Evolutionary conservation across 2,113 vertebrate species (phyloP).

Genomic region (Ramphastos sulfuratus): DNA sequence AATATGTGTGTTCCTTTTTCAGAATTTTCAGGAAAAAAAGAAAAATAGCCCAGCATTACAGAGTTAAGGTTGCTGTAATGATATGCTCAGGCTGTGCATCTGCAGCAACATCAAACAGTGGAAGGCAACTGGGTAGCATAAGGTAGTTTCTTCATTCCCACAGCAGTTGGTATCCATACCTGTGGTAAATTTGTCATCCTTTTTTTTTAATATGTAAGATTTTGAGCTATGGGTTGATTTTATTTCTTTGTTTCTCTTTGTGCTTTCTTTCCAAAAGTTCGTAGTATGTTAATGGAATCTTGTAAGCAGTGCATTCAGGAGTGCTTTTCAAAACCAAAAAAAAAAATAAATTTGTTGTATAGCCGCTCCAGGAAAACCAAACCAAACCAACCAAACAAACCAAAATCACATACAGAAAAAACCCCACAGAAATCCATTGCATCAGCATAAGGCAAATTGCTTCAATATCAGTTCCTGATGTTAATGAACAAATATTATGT

Average conservation of each 20-base stretch:
- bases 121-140: background rate
- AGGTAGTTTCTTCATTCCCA: background rate
- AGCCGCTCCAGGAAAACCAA: background rate
- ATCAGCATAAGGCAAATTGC: background rate
- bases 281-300: background rate
- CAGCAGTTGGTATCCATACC: accelerated
- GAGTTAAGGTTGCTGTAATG: background rate
- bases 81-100: background rate
- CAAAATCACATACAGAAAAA: background rate
- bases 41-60: background rate
- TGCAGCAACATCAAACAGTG: background rate
- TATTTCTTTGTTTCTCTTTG: background rate
- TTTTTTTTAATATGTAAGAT: background rate
- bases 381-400: background rate
- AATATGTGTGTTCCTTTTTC: background rate
- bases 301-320: background rate
- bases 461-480: background rate
- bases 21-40: background rate
- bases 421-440: background rate
- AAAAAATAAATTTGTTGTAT: background rate
- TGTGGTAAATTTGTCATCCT: accelerated
- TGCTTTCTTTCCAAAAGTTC: background rate
- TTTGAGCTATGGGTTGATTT: background rate
- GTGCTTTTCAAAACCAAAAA: background rate
- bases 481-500: background rate